Base-by-base conservation (phyloP, 2,888 invertebrate species). In the Tenthredo amoena region DNA sequence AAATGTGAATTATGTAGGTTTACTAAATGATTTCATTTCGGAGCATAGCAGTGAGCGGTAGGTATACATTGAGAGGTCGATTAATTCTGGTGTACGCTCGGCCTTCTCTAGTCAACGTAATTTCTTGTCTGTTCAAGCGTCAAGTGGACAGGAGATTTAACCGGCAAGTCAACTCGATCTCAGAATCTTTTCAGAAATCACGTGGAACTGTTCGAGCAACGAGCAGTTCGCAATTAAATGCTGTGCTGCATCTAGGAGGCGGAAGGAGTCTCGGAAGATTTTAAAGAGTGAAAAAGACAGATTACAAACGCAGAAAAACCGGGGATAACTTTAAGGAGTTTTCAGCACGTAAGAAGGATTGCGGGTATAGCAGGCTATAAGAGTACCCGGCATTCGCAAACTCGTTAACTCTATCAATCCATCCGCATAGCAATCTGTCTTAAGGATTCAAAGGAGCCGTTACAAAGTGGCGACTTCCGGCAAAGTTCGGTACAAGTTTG, bases 161-260 rank as follows among this genome's bases (percentile, higher is more conserved):
- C 37, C n/a, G 15, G n/a, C 21, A 43, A 74, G 40, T 77, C n/a
- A 55, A 31, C 31, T 9, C 34, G 55, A 18, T 26, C 55, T 31
- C 34, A 31, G 18, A 50, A 34, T 77, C 55, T 34, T 50, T 55
- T 55, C 18, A 55, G 50, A 55, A 55, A 37, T 72, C 9, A 40
- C 26, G 62, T n/a, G 43, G 43, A 7, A 37, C 71, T 74, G 40
- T 74, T 40, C 72, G 1, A 43, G 72, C 84, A 86, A 83, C 84
- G 87, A 87, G 86, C 86, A 89, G 76, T 86, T 85, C 72, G 86
- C 85, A 89, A 88, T 87, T 87, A 85, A 86, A 88, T 87, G 1
- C 74, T 76, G 79, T 77, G 85, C 84, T 68, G 65, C 1, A 84
- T 68, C 21, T 50, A 37, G 37, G 18, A 40, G 21, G 26, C 18